Evolutionary conservation across 2,888 invertebrate species (phyloP).

Genomic region (Escarpia spicata): DNA sequence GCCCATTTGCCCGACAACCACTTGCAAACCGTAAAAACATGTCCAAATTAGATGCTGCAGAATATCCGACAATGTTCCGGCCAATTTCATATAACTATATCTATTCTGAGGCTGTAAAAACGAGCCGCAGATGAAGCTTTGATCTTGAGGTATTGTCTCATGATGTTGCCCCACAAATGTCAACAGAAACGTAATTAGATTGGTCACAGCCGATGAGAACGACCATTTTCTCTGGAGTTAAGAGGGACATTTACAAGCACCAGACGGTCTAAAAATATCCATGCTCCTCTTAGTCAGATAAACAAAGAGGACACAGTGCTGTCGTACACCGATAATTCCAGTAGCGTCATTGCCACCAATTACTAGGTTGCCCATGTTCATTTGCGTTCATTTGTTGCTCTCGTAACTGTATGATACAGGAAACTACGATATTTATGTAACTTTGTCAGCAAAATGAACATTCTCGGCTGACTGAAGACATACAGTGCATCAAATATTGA

Average conservation of each 20-base stretch:
- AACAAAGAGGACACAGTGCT: neutral
- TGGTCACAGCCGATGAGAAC: neutral
- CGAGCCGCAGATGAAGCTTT: neutral
- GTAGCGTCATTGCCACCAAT: neutral
- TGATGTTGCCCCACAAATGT: neutral
- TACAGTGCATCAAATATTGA: too few relatives aligned
- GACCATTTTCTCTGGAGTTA: neutral
- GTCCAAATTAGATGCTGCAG: neutral
- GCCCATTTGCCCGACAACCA: neutral
- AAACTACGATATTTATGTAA: neutral
- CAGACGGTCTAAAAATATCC: neutral
- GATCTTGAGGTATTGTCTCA: neutral
- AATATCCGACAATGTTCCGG: neutral
- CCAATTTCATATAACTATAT: neutral
- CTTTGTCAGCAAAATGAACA: neutral
- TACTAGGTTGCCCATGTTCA: neutral
- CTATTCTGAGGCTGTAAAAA: neutral
- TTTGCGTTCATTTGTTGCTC: too few relatives aligned
- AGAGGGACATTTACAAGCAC: neutral
- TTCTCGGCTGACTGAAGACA: too few relatives aligned
- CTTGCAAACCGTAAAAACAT: neutral
- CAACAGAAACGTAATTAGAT: neutral
- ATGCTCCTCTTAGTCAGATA: neutral
- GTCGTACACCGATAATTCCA: neutral
- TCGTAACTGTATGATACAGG: neutral